A percentile compares a stretch with the other conserved stretches of the same genome.
Conservation (phyloP, 2,797 vertebrate genomes). For the Antrozous pallidus region DNA sequence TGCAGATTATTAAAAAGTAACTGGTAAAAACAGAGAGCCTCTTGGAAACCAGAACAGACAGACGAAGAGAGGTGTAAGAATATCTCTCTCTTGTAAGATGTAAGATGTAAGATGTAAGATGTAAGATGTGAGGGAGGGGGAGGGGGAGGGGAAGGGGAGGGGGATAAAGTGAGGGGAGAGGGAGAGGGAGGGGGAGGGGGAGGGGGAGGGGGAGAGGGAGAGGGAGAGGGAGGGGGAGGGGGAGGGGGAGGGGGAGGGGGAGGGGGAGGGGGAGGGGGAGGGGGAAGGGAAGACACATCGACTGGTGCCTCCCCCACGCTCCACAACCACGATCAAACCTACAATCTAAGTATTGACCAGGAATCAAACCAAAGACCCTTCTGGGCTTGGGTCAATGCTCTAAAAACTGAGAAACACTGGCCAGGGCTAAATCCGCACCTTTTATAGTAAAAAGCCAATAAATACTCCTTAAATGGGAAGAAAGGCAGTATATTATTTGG, state of each 20-base stretch:
- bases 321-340: background rate
- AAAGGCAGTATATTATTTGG: background rate
- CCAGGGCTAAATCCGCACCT: background rate
- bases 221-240: background rate
- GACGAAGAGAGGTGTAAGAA: background rate
- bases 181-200: too few relatives aligned
- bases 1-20: background rate
- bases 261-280: too few relatives aligned
- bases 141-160: fast-evolving
- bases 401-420: background rate
- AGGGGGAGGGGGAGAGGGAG: background rate
- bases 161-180: too few relatives aligned
- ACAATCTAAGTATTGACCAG: background rate
- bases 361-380: background rate
- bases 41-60: background rate
- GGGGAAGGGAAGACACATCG: background rate
- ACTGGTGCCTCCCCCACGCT: background rate
- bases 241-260: fast-evolving
- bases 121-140: background rate
- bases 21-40: background rate
- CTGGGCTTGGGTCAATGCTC: background rate
- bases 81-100: too few relatives aligned
- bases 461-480: background rate
- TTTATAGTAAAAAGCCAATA: background rate
- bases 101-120: too few relatives aligned